These are phyloP conservation scores for Micronycteris hirsuta DNA, from an alignment of 2,113 vertebrate genomes.

Conservation along the genomic window DNA sequence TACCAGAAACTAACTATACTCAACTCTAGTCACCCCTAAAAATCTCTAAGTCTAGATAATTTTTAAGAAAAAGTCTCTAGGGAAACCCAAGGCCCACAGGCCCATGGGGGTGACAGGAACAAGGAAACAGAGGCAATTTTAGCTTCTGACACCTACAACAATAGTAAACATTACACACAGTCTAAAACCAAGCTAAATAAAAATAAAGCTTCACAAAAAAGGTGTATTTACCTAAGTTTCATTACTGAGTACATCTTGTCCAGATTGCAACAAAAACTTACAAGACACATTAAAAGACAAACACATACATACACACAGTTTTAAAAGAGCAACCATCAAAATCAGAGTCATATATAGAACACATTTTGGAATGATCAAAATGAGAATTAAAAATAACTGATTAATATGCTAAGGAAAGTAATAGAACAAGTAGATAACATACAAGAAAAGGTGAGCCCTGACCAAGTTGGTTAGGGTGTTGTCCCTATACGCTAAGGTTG, in stretches of 20 bases:
- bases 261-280: neutral
- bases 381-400: neutral
- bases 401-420: neutral
- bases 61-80: neutral
- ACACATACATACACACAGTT: neutral
- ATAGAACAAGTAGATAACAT: neutral
- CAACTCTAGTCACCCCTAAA: neutral
- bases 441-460: neutral
- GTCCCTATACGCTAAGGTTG: no score
- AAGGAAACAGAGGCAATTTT: neutral
- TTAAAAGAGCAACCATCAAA: neutral
- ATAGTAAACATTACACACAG: neutral
- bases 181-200: neutral
- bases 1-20: neutral
- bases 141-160: neutral
- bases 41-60: neutral
- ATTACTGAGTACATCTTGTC: neutral
- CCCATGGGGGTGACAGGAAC: neutral
- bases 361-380: neutral
- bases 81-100: neutral
- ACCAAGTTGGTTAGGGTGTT: no score
- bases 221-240: neutral
- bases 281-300: neutral
- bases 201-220: neutral
- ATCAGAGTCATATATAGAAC: neutral